A percentile compares a stretch with the other conserved stretches of the same genome.
Evolutionary conservation across 1,140 invertebrate genomes (phyloP).

Genomic region (Drosophila erecta): DNA sequence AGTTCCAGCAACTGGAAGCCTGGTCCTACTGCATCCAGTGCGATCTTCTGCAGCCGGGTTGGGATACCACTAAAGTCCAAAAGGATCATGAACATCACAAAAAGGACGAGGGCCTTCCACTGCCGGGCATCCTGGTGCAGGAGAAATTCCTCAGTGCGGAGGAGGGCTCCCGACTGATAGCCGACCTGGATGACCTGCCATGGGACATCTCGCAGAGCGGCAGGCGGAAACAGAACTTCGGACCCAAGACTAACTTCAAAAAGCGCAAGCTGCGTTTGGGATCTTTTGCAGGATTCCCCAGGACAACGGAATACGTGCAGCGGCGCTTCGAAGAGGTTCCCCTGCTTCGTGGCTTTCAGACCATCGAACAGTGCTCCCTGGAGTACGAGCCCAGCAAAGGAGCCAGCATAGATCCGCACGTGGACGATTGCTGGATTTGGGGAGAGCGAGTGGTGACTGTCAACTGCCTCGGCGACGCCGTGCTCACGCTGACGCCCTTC

Average conservation of each 20-base stretch:
- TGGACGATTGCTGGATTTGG: constrained; percentile 99
- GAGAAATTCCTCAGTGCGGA: constrained; percentile 90
- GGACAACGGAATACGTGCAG: constrained; percentile 92
- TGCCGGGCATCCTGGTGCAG: constrained; percentile 90
- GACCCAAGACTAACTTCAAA: constrained; percentile 99
- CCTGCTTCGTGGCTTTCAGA: constrained; percentile 91
- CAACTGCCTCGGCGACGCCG: constrained; percentile 93
- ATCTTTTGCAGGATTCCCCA: constrained; percentile 95
- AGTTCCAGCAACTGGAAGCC: constrained; percentile 85
- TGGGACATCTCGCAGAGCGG: constrained; percentile 98
- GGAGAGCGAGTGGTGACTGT: constrained; percentile 98
- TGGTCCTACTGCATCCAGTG: constrained; percentile 92
- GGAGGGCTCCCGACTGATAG: constrained; percentile 90
- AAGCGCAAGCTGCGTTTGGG: constrained; percentile 93
- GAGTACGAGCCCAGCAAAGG: constrained; percentile 95
- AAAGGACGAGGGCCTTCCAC: constrained; percentile 86
- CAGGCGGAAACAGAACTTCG: constrained; percentile 98
- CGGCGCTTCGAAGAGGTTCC: constrained; percentile 89
- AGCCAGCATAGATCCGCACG: constrained; percentile 98
- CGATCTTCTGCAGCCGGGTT: constrained; percentile 90
- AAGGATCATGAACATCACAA: constrained; percentile 89
- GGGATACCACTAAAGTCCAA: constrained; percentile 86
- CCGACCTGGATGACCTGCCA: constrained; percentile 91
- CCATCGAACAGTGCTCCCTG: constrained; percentile 98
- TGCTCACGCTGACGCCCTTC: constrained; percentile 91